Evolutionary conservation across 2,113 vertebrate species (phyloP), one percentile per base, ranked within the genome.

Genomic region (Sinocyclocheilus rhinocerous): DNA sequence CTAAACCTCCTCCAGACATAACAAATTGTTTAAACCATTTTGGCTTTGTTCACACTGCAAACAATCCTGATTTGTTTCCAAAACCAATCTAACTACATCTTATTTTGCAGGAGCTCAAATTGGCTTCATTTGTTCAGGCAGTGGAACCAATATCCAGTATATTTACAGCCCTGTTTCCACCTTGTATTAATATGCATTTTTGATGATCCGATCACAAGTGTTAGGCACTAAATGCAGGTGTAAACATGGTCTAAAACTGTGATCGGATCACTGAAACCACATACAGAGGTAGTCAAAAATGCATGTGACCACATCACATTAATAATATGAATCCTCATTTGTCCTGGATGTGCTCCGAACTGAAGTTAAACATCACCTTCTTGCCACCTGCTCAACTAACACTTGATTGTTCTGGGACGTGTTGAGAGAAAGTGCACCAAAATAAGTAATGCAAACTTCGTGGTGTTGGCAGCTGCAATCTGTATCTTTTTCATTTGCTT

Each of bases 21-120:
- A 75, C 22, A 75, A 65, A 45, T 26, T 12, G 59, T 29, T 81
- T 26, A 18, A 45, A 18, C n/a, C 59, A 81, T 18, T 65, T 48
- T 26, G 39, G 39, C 59, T 81, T 81, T 81, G 79, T 81, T 81
- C 39, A 81, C 79, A 81, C 79, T 81, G 57, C 5, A 65, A 45
- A 67, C n/a, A 6, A 81, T 65, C 24, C 59, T 20, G 15, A 81
- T 65, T 65, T 80, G 72, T 75, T 48, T 63, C 48, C 50, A 22
- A 78, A 36, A 52, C 0, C 12, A 45, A 45, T 76, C 29, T 33
- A 33, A 33, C 29, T 33, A 33, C 29, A 33, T 33, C n/a, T 33
- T 78, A 78, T 59, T 59, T 39, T 11, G 73, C 42, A 76, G 22
- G 50, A 29, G 75, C 48, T 55, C 48, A 29, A 77, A 55, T 36